Evolutionary conservation across 1,140 invertebrate species (phyloP).

Genomic region (Heliconius nattereri): DNA sequence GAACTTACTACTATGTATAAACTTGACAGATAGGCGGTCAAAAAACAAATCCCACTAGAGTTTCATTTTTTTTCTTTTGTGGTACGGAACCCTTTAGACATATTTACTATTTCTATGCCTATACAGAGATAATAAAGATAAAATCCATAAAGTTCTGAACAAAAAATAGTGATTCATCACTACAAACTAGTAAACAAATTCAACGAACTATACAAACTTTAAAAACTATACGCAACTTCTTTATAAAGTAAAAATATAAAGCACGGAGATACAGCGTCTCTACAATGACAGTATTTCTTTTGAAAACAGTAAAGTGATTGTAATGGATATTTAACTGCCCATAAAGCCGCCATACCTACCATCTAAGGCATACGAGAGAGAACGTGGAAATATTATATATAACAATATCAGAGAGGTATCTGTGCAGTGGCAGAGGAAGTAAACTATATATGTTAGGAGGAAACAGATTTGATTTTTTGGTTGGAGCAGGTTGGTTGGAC

Average conservation of each 20-base stretch:
- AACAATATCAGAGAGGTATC: background rate
- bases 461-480: no score
- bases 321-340: conserved; percentile 9
- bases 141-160: no score
- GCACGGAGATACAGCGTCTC: background rate
- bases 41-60: no score
- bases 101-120: no score
- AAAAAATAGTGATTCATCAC: no score
- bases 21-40: no score
- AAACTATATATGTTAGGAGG: background rate
- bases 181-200: no score
- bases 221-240: background rate
- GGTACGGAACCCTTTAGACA: no score
- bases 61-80: no score
- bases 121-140: no score
- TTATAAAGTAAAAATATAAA: background rate
- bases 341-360: background rate
- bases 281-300: background rate
- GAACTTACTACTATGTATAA: no score
- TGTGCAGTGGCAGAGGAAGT: background rate
- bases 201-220: no score
- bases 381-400: background rate
- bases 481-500: background rate
- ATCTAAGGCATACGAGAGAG: background rate
- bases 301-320: conserved; percentile 1